phyloP scores from a whole-genome alignment of 2,888 invertebrate species.

The Lochmaea crataegi region DNA sequence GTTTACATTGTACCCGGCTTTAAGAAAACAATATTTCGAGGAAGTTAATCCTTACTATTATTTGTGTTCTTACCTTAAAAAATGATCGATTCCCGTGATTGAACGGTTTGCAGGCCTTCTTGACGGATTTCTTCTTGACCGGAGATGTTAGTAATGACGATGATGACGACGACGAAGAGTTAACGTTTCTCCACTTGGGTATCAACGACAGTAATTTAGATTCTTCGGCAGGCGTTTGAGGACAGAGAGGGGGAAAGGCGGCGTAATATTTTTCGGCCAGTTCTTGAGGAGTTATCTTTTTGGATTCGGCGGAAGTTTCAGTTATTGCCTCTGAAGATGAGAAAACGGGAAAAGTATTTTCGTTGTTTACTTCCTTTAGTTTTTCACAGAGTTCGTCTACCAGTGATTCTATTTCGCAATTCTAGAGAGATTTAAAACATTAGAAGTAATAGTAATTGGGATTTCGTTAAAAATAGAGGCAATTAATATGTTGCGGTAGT shows the following conservation, averaged over 20 bases:
- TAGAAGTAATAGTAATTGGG: background rate
- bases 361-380: constrained; percentile 76
- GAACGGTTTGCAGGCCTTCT: constrained; percentile 32
- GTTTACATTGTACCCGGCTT: no score
- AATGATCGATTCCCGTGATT: constrained; percentile 53
- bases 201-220: constrained; percentile 54
- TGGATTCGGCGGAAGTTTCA: constrained; percentile 41
- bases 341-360: constrained; percentile 34
- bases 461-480: background rate
- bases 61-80: constrained; percentile 48
- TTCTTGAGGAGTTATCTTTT: constrained; percentile 69
- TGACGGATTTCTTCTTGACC: constrained; percentile 36
- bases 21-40: no score
- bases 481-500: background rate
- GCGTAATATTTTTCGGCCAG: constrained; percentile 81
- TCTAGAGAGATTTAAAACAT: constrained; percentile 66
- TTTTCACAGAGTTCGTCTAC: constrained; percentile 86
- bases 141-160: constrained; percentile 48
- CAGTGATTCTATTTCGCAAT: constrained; percentile 82
- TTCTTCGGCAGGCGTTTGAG: constrained; percentile 39
- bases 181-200: constrained; percentile 57
- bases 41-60: no score
- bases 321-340: constrained; percentile 12
- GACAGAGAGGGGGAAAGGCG: constrained; percentile 74
- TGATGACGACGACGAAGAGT: constrained; percentile 32